These are phyloP conservation scores for Melinopterus prodromus DNA, from an alignment of 2,888 invertebrate species.

Conservation along the genomic window DNA sequence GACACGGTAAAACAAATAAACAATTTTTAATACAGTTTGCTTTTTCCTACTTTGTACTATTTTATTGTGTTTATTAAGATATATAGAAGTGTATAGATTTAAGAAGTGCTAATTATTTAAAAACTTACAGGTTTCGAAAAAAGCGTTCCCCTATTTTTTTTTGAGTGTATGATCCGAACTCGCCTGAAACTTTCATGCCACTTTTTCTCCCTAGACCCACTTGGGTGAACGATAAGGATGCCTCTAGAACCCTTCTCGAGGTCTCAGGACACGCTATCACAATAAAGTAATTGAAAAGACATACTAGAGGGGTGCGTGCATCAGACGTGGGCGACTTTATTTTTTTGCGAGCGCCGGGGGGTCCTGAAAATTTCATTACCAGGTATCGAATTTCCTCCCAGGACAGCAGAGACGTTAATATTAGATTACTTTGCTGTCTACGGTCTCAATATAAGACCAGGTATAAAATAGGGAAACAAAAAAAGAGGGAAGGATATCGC, in stretches of 20 bases:
- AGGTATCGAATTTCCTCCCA: neutral
- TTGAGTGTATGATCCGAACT: too few relatives aligned
- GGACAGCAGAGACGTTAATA: neutral
- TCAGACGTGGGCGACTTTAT: neutral
- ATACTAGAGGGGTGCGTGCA: neutral
- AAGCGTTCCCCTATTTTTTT: too few relatives aligned
- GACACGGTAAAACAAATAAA: too few relatives aligned
- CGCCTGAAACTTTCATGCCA: neutral
- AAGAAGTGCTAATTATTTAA: too few relatives aligned
- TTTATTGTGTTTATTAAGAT: too few relatives aligned
- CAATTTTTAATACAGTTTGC: too few relatives aligned
- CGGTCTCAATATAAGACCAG: neutral
- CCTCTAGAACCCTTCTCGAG: neutral
- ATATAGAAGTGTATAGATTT: too few relatives aligned
- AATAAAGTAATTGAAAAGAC: constrained; percentile 4
- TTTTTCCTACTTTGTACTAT: too few relatives aligned
- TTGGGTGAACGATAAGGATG: neutral
- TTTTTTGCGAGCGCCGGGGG: neutral
- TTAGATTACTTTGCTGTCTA: neutral
- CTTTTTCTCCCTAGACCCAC: neutral
- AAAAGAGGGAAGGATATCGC: neutral
- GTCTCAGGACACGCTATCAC: neutral
- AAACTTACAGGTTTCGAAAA: too few relatives aligned
- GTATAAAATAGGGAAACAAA: neutral
- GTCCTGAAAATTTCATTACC: neutral